A percentile compares a stretch with the other conserved stretches of the same genome.
Evolutionary conservation across 2,888 invertebrate species (phyloP).

Genomic region (Dasypogon diadema): DNA sequence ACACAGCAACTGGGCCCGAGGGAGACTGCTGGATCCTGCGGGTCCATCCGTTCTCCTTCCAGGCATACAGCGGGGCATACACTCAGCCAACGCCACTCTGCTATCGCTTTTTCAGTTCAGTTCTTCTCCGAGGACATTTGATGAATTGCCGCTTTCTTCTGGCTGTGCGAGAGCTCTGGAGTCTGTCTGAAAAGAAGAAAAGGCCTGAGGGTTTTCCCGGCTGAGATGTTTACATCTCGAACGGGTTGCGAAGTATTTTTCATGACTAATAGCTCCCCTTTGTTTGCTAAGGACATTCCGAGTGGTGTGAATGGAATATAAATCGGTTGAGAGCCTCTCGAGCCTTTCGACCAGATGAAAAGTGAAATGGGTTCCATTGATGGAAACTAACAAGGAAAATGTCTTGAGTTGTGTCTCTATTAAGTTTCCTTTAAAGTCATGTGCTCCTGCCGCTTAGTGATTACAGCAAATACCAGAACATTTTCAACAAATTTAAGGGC

Average conservation of each 20-base stretch:
- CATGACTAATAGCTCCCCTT: slow-evolving; percentile 28
- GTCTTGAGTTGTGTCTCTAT: background rate
- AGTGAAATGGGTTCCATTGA: background rate
- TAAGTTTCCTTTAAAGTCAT: background rate
- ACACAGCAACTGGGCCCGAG: background rate
- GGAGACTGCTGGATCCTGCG: background rate
- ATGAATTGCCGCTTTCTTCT: slow-evolving; percentile 51
- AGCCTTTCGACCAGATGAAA: background rate
- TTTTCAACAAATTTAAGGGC: no score
- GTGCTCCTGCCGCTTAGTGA: background rate
- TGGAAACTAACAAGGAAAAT: background rate
- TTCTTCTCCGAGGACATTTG: slow-evolving; percentile 51
- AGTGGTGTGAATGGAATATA: slow-evolving; percentile 31
- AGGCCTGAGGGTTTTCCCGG: slow-evolving; percentile 19
- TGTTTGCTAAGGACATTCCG: slow-evolving; percentile 7
- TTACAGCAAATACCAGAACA: no score
- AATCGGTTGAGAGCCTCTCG: slow-evolving; percentile 12
- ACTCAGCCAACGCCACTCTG: background rate
- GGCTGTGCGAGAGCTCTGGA: background rate
- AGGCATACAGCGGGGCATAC: background rate
- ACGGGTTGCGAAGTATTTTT: slow-evolving; percentile 33
- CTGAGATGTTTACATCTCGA: slow-evolving; percentile 41
- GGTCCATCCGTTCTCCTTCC: background rate
- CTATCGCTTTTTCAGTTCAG: slow-evolving; percentile 52
- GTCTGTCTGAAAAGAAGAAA: background rate